Conservation (phyloP, 2,797 vertebrate genomes). For the Salarias fasciatus region DNA sequence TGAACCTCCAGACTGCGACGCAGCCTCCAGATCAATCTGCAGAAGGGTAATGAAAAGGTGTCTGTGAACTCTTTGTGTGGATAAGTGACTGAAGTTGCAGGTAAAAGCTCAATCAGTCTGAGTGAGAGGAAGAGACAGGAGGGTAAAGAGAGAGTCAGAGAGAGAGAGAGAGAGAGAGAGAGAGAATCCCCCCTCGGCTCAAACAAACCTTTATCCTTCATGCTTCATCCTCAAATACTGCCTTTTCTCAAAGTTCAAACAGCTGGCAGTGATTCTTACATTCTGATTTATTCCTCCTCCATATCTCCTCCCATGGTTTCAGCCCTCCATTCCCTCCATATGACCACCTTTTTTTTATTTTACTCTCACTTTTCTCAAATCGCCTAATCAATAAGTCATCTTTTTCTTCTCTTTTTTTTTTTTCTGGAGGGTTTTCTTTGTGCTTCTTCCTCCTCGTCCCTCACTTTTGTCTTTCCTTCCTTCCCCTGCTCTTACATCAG, state of each 20-base stretch:
- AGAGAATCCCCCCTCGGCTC: slow-evolving; percentile 55
- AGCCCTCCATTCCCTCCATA: slow-evolving; percentile 17
- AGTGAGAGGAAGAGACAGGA: slow-evolving; percentile 40
- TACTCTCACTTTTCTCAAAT: slow-evolving; percentile 1
- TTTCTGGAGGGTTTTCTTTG: no score
- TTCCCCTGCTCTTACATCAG: slow-evolving; percentile 11
- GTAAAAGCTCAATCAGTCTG: slow-evolving; percentile 57
- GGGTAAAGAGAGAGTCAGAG: slow-evolving; percentile 25
- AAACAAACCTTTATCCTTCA: slow-evolving; percentile 68
- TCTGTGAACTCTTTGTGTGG: slow-evolving; percentile 34
- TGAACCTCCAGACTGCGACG: slow-evolving; percentile 4
- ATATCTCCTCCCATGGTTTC: slow-evolving; percentile 30
- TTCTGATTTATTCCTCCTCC: slow-evolving; percentile 63
- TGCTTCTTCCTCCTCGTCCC: no score
- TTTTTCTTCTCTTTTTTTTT: slow-evolving; percentile 2
- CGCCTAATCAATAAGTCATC: slow-evolving; percentile 7
- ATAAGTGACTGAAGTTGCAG: slow-evolving; percentile 28
- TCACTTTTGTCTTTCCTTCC: not conserved
- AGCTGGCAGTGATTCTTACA: slow-evolving; percentile 66
- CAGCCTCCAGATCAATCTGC: slow-evolving; percentile 48
- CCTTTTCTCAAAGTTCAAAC: slow-evolving; percentile 72
- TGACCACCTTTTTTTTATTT: slow-evolving; percentile 6
- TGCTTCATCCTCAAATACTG: slow-evolving; percentile 64
- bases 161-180: slow-evolving; percentile 43
- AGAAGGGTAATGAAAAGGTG: slow-evolving; percentile 33